Evolutionary conservation across 1,140 invertebrate species (phyloP).

Genomic region (Diachasmimorpha longicaudata): DNA sequence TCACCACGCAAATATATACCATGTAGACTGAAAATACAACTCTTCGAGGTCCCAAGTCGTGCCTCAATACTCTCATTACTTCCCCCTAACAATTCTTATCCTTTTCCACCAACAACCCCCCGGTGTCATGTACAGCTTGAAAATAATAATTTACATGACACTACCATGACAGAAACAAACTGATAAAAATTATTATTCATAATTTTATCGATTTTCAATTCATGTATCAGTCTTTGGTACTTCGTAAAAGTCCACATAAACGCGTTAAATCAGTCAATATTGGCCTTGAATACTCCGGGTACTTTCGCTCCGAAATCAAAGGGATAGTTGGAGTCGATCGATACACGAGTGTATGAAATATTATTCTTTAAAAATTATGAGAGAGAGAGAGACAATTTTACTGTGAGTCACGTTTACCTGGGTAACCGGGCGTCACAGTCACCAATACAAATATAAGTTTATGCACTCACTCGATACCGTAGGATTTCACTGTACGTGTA

Average conservation of each 20-base stretch:
- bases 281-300: neutral
- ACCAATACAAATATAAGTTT: neutral
- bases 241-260: neutral
- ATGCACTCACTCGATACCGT: neutral
- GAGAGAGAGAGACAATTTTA: neutral
- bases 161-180: neutral
- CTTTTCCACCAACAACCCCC: too few species aligned
- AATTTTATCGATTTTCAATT: neutral
- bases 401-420: neutral
- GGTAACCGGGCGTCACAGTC: neutral
- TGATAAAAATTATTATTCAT: neutral
- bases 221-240: neutral
- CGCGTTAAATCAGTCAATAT: neutral
- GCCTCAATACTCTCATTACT: constrained; percentile 6
- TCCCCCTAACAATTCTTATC: neutral
- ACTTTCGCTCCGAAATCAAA: neutral
- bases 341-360: neutral
- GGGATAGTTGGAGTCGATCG: neutral
- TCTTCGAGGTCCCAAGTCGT: constrained; percentile 9
- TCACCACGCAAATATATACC: constrained; percentile 19
- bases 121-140: neutral
- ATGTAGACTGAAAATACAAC: constrained; percentile 10
- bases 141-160: constrained; percentile 8
- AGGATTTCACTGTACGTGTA: neutral
- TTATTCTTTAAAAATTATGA: neutral